Evolutionary conservation across 2,797 vertebrate species (phyloP).

Genomic region (Crocodylus rhombifer): DNA sequence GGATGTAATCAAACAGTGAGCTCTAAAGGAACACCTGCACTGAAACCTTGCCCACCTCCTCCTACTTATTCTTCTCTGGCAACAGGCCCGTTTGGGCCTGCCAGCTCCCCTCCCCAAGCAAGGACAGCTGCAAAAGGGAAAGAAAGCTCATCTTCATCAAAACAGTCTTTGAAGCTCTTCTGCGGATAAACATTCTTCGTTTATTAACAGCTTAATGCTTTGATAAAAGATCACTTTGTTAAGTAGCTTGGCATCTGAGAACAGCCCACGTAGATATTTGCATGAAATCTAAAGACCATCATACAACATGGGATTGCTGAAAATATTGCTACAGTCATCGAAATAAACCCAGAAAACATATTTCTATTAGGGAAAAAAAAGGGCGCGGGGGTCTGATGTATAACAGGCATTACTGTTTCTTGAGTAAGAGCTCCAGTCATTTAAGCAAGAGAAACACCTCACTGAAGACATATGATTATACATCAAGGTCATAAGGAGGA

Average conservation of each 20-base stretch:
- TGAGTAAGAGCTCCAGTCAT: constrained; percentile 1
- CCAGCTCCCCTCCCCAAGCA: constrained; percentile 32
- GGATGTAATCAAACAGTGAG: constrained; percentile 53
- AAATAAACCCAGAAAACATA: constrained; percentile 40
- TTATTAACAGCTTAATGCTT: constrained; percentile 75
- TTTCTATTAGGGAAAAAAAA: constrained; percentile 17
- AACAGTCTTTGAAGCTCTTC: constrained; percentile 76
- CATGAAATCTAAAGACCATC: constrained; percentile 35
- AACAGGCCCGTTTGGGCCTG: constrained; percentile 35
- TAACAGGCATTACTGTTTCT: constrained; percentile 16
- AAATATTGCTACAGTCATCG: constrained; percentile 54
- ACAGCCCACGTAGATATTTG: constrained; percentile 48
- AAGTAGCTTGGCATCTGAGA: constrained; percentile 55
- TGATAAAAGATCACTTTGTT: constrained; percentile 77
- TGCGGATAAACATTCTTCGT: constrained; percentile 72
- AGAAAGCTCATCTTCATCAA: constrained; percentile 73
- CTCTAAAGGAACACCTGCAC: constrained; percentile 70
- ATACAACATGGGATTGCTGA: not conserved
- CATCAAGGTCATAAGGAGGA: not conserved
- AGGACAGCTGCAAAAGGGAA: constrained; percentile 71
- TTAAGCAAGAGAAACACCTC: not conserved
- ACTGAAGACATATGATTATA: rapidly evolving
- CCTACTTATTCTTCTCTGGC: constrained; percentile 57
- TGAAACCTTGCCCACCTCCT: constrained; percentile 54
- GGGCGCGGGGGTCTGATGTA: constrained; percentile 52